Evolutionary conservation across 2,113 vertebrate species (phyloP).

Genomic region (Struthio camelus): DNA sequence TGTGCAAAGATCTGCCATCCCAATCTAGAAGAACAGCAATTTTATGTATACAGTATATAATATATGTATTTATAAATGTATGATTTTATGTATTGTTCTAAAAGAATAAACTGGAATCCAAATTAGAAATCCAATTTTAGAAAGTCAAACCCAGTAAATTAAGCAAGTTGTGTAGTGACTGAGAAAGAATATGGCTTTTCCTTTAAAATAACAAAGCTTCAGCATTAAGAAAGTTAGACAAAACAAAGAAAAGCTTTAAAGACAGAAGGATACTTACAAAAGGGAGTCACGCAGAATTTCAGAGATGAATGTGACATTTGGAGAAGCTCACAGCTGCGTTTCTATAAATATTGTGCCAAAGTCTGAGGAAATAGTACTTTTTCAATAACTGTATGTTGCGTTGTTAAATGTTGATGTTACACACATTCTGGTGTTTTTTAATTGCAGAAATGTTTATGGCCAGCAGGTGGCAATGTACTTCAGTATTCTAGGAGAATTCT

Average conservation of each 20-base stretch:
- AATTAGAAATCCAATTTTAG: conserved; percentile 47
- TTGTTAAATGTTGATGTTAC: conserved; percentile 41
- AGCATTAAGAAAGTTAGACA: not conserved
- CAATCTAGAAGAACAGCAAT: conserved; percentile 61
- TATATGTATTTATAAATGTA: conserved; percentile 78
- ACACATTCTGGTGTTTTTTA: conserved; percentile 32
- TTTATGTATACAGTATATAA: conserved; percentile 73
- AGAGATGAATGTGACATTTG: not conserved
- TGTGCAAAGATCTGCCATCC: conserved; percentile 51
- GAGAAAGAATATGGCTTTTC: conserved; percentile 52
- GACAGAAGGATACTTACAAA: not conserved
- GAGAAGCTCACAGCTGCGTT: conserved; percentile 31
- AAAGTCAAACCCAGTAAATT: conserved; percentile 29
- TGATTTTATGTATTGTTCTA: conserved; percentile 70
- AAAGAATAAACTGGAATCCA: conserved; percentile 75
- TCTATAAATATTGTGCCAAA: conserved; percentile 69
- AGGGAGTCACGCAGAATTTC: not conserved
- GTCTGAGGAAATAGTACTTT: conserved; percentile 7
- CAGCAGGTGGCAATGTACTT: conserved; percentile 70
- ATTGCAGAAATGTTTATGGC: conserved; percentile 45
- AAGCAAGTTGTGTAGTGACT: not conserved
- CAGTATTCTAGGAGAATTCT: conserved; percentile 60
- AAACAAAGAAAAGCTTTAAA: not conserved
- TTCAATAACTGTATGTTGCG: conserved; percentile 19
- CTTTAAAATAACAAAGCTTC: conserved; percentile 36